A percentile compares a stretch with the other conserved stretches of the same genome.
phyloP scores from a whole-genome alignment of 1,140 invertebrate genomes.

The Zaprionus inermis region DNA sequence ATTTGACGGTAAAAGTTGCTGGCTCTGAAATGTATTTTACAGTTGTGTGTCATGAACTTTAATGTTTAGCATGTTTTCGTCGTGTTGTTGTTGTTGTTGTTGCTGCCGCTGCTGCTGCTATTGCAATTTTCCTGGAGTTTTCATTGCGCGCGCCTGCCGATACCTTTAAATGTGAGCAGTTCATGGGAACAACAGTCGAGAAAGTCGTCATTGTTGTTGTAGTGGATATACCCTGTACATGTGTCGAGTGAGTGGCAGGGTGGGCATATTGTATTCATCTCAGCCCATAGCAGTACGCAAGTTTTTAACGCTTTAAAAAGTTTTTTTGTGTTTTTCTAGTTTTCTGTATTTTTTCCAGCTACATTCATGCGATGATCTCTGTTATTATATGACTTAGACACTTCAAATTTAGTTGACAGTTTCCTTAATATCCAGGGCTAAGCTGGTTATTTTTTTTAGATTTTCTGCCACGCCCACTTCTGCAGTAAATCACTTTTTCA shows the following conservation, averaged over 20 bases:
- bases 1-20: constrained; percentile 73
- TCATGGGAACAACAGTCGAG: constrained; percentile 73
- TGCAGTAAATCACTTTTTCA: no score
- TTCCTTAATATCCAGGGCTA: not conserved
- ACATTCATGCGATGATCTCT: not conserved
- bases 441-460: not conserved
- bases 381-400: not conserved
- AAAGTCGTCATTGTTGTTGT: constrained; percentile 61
- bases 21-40: constrained; percentile 73
- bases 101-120: constrained; percentile 29
- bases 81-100: constrained; percentile 35
- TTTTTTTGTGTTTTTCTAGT: no score
- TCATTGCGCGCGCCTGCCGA: constrained; percentile 49
- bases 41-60: constrained; percentile 82
- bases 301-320: no score
- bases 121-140: constrained; percentile 45
- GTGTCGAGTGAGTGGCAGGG: not conserved
- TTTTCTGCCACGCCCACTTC: not conserved
- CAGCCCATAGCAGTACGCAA: no score
- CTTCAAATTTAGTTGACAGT: not conserved
- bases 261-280: not conserved
- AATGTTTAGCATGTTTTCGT: constrained; percentile 71
- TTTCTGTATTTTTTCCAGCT: no score
- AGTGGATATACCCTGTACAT: not conserved
- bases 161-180: constrained; percentile 79